A percentile compares a stretch with the other conserved stretches of the same genome.
Conservation (phyloP, 2,113 vertebrate species). For the Grus americana region DNA sequence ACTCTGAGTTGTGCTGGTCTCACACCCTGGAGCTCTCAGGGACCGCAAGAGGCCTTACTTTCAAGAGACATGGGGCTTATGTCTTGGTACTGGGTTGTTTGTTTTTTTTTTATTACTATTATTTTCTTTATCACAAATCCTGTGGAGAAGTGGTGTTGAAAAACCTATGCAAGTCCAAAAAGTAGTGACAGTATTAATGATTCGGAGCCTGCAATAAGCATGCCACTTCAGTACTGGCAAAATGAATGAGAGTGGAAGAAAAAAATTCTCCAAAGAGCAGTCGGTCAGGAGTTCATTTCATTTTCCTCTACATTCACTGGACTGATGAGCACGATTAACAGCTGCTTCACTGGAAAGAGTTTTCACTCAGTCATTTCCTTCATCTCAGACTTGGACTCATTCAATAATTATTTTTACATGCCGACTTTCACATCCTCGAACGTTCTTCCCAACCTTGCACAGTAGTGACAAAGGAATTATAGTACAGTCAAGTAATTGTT, state of each 20-base stretch:
- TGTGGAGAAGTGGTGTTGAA: not conserved
- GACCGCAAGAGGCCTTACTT: not conserved
- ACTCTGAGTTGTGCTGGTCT: not conserved
- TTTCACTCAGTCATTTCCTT: not conserved
- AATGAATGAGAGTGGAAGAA: not conserved
- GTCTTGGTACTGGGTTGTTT: not conserved
- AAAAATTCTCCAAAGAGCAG: not conserved
- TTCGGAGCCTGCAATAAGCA: not conserved
- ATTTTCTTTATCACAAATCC: not conserved
- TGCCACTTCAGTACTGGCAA: not conserved
- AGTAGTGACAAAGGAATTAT: not conserved
- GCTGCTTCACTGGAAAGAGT: not conserved
- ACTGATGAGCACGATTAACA: not conserved
- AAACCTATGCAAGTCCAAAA: not conserved
- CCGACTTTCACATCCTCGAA: not conserved
- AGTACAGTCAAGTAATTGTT: not conserved
- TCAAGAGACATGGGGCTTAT: not conserved
- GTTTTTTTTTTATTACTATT: not conserved
- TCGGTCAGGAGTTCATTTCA: not conserved
- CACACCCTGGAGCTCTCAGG: not conserved
- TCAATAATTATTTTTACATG: not conserved
- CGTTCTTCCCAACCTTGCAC: not conserved
- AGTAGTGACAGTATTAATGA: not conserved
- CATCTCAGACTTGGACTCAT: not conserved
- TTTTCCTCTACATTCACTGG: not conserved